A percentile compares a stretch with the other conserved stretches of the same genome.
These are phyloP conservation scores for Aurelia aurita DNA, from an alignment of 30 jellyfish, hydroid and myxozoan genomes.

Conservation along the genomic window DNA sequence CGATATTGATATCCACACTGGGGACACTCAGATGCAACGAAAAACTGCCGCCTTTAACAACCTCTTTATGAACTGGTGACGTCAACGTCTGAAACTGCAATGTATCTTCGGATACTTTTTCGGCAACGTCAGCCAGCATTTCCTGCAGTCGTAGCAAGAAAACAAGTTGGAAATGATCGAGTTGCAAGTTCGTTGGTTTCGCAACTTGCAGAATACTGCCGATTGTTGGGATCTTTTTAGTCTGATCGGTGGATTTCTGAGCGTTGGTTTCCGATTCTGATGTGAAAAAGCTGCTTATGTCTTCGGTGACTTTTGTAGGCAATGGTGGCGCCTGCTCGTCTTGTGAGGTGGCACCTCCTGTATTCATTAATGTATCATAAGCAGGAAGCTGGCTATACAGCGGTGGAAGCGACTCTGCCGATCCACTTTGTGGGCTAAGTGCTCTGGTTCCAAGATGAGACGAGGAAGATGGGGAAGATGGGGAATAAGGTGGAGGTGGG, in stretches of 20 bases:
- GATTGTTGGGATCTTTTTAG: slow-evolving; percentile 52
- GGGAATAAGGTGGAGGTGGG: slow-evolving; percentile 73
- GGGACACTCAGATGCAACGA: slow-evolving; percentile 75
- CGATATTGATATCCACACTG: slow-evolving; percentile 68
- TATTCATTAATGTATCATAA: slow-evolving; percentile 5
- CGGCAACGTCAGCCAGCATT: slow-evolving; percentile 68
- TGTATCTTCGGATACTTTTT: slow-evolving; percentile 66
- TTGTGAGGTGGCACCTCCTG: not conserved
- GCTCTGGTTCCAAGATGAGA: not conserved
- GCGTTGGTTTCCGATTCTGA: not conserved
- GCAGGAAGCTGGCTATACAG: slow-evolving; percentile 46
- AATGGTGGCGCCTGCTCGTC: slow-evolving; percentile 47
- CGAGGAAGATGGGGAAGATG: not conserved
- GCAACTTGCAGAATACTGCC: slow-evolving; percentile 72
- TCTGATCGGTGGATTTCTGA: not conserved
- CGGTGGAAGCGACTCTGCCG: slow-evolving; percentile 36
- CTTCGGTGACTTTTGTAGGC: slow-evolving; percentile 9
- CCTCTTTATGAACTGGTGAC: slow-evolving; percentile 47
- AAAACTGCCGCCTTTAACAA: slow-evolving; percentile 5
- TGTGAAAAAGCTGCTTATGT: not conserved
- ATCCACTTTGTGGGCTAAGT: not conserved
- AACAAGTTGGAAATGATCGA: slow-evolving; percentile 94
- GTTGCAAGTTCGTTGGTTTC: slow-evolving; percentile 75
- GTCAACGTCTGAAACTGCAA: slow-evolving; percentile 38
- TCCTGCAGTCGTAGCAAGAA: slow-evolving; percentile 88